These are phyloP conservation scores for Ptychochromis oligacanthus DNA, from an alignment of 2,113 vertebrate species.

Conservation along the genomic window DNA sequence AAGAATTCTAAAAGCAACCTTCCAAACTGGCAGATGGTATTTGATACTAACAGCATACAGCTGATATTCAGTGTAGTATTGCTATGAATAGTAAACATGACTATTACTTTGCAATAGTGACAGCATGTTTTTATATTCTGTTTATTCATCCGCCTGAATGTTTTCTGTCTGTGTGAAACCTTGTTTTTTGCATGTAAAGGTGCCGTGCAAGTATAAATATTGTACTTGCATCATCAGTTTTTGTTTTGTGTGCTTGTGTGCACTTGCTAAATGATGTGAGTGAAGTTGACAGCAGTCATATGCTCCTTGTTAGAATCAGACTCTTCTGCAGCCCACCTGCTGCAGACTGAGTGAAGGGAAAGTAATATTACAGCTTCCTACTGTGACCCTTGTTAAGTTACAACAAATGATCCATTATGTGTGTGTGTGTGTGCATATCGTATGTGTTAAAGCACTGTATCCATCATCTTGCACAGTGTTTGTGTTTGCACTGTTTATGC, in stretches of 20 bases:
- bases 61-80: not conserved
- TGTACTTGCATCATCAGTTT: not conserved
- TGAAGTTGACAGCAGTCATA: slow-evolving; percentile 19
- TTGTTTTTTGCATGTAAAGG: not conserved
- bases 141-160: not conserved
- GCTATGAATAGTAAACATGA: not conserved
- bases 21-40: not conserved
- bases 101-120: not conserved
- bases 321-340: slow-evolving; percentile 35
- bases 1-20: not conserved
- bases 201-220: not conserved
- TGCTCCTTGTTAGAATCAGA: slow-evolving; percentile 20
- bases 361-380: not conserved
- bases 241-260: not conserved
- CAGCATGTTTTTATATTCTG: not conserved
- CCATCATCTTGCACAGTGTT: not conserved
- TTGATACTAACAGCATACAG: not conserved
- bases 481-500: not conserved
- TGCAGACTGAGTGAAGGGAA: not conserved
- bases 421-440: not conserved
- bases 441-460: not conserved
- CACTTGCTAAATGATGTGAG: not conserved
- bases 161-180: not conserved
- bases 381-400: slow-evolving; percentile 17
- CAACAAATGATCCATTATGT: not conserved